phyloP scores from a whole-genome alignment of 2,797 vertebrate genomes.

The Distichodus sexfasciatus region DNA sequence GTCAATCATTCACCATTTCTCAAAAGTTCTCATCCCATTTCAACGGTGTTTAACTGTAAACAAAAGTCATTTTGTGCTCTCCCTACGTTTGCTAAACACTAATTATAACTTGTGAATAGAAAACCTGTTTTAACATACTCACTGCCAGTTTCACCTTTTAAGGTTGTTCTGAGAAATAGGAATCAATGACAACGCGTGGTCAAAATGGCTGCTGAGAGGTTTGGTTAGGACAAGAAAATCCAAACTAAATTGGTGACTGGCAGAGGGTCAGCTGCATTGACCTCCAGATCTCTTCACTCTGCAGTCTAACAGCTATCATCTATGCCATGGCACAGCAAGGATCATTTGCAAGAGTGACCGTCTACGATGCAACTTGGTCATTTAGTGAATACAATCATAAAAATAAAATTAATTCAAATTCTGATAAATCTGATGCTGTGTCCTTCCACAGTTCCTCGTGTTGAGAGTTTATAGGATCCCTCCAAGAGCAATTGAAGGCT shows the following conservation, averaged over 20 bases:
- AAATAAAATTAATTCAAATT: no score
- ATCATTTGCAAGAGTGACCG: not conserved
- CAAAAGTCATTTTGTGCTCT: not conserved
- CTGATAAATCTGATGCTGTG: no score
- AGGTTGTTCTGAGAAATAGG: not conserved
- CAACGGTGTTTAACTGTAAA: constrained; percentile 15
- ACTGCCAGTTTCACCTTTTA: not conserved
- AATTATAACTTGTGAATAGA: not conserved
- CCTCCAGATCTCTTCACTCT: not conserved
- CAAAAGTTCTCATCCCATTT: constrained; percentile 14
- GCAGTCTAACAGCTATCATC: not conserved
- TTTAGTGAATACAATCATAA: no score
- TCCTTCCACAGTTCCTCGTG: no score
- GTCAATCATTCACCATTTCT: constrained; percentile 35
- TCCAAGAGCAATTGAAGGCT: no score
- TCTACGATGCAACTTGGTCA: no score
- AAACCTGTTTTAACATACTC: not conserved
- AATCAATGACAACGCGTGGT: not conserved
- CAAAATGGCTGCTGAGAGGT: not conserved
- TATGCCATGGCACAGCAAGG: not conserved
- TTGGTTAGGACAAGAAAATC: not conserved
- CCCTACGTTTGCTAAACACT: not conserved
- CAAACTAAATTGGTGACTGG: not conserved
- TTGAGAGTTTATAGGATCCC: no score
- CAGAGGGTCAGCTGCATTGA: not conserved